These are phyloP conservation scores for Sylvia borin DNA, from an alignment of 2,797 vertebrate genomes.

Conservation along the genomic window DNA sequence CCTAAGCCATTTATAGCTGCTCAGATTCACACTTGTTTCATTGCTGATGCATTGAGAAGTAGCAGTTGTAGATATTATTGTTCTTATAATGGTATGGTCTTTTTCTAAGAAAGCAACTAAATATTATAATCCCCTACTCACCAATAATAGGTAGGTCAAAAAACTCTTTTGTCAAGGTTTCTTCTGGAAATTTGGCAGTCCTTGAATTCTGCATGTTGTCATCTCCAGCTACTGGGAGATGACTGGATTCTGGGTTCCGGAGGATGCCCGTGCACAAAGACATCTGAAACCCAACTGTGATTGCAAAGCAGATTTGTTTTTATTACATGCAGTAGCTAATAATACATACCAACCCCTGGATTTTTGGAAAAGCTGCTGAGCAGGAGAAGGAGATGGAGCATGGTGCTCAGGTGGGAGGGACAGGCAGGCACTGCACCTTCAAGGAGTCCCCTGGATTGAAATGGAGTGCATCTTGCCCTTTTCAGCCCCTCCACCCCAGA, in stretches of 20 bases:
- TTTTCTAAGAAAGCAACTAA: neutral
- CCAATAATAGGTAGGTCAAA: neutral
- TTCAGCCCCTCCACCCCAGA: neutral
- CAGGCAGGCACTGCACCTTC: neutral
- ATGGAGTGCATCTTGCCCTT: accelerated
- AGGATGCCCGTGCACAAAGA: neutral
- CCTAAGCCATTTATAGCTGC: neutral
- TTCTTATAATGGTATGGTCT: neutral
- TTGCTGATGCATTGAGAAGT: neutral
- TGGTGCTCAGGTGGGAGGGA: neutral
- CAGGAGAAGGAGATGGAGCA: neutral
- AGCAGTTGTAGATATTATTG: neutral
- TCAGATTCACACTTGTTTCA: neutral
- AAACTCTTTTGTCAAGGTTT: neutral
- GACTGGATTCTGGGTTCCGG: neutral
- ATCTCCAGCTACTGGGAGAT: neutral
- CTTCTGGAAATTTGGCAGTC: neutral
- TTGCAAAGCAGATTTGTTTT: neutral
- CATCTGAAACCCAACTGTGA: neutral
- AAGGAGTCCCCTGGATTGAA: accelerated
- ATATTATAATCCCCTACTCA: neutral
- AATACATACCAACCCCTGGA: neutral
- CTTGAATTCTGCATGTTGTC: neutral
- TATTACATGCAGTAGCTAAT: neutral
- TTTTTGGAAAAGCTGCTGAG: neutral